phyloP scores from a whole-genome alignment of 2,797 vertebrate genomes.

The Chelon auratus region DNA sequence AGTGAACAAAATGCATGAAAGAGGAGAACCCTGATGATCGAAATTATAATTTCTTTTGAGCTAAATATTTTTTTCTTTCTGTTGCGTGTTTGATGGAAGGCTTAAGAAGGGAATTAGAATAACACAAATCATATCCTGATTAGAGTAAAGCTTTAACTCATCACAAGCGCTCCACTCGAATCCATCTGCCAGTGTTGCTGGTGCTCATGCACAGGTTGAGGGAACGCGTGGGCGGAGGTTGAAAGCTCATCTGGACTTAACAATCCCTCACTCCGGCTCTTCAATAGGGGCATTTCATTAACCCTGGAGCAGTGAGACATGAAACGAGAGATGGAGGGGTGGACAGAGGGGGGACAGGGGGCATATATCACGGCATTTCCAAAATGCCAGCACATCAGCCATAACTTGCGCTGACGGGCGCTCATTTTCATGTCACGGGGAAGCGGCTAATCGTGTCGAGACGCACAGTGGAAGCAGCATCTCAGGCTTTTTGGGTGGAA shows the following conservation, averaged over 20 bases:
- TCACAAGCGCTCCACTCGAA: constrained; percentile 24
- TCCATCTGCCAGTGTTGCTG: constrained; percentile 3
- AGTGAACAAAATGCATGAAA: constrained; percentile 21
- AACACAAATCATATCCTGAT: constrained; percentile 34
- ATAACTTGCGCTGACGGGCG: constrained; percentile 62
- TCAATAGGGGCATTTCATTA: constrained; percentile 76
- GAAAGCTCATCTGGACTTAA: constrained; percentile 53
- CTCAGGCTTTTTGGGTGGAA: constrained; percentile 5
- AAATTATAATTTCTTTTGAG: not conserved
- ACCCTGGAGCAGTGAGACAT: constrained; percentile 65
- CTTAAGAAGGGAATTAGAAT: constrained; percentile 27
- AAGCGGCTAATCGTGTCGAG: constrained; percentile 54
- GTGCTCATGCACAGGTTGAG: constrained; percentile 38
- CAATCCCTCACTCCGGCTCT: constrained; percentile 54
- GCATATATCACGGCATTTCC: constrained; percentile 40
- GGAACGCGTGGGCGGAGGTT: constrained; percentile 31
- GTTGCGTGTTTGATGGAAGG: constrained; percentile 19
- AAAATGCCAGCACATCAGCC: constrained; percentile 67
- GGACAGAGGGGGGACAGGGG: constrained; percentile 28
- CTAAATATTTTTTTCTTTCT: constrained; percentile 6
- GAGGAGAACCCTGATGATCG: not conserved
- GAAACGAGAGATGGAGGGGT: constrained; percentile 54
- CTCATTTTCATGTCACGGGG: constrained; percentile 49
- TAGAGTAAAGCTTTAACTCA: constrained; percentile 16
- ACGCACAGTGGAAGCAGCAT: constrained; percentile 16